phyloP scores from a whole-genome alignment of 2,797 vertebrate species.

The Salarias fasciatus region DNA sequence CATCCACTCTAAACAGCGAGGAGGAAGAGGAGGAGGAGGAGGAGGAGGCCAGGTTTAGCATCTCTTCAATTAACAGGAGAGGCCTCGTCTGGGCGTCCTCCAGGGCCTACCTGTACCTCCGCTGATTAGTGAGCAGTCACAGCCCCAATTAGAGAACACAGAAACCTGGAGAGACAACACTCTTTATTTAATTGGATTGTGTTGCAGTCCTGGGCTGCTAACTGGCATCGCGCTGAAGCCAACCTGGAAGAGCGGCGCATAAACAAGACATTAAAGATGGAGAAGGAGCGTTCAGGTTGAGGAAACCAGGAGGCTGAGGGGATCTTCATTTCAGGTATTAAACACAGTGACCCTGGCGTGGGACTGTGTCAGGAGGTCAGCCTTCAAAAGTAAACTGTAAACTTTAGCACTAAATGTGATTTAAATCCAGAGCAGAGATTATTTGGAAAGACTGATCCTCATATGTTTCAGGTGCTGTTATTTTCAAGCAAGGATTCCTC shows the following conservation, averaged over 20 bases:
- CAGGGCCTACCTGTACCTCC: conserved; percentile 79
- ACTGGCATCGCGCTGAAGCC: conserved; percentile 70
- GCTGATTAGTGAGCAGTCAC: conserved; percentile 84
- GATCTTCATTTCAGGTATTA: conserved; percentile 28
- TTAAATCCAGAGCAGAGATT: too few relatives aligned
- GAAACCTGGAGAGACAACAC: conserved; percentile 80
- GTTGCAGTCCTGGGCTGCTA: conserved; percentile 73
- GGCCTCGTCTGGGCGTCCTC: conserved; percentile 71
- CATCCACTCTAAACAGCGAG: conserved; percentile 28
- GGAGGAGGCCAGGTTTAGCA: conserved; percentile 61
- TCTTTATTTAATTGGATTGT: conserved; percentile 84
- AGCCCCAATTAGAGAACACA: conserved; percentile 84
- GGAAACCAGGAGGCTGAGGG: not conserved
- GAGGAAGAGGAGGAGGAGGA: conserved; percentile 5
- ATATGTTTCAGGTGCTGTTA: too few relatives aligned
- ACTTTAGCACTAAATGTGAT: too few relatives aligned
- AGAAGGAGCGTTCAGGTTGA: conserved; percentile 7
- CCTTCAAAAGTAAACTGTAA: too few relatives aligned
- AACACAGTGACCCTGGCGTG: conserved; percentile 25
- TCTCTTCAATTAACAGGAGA: conserved; percentile 82
- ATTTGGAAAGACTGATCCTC: too few relatives aligned
- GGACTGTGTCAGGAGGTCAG: too few relatives aligned
- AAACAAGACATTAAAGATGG: conserved; percentile 75
- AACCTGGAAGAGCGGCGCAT: conserved; percentile 55
- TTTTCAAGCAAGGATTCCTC: too few relatives aligned